Evolutionary conservation across 2,888 invertebrate genomes (phyloP), one percentile per base, ranked within the genome.

Genomic region (Amphipyra tragopoginis): DNA sequence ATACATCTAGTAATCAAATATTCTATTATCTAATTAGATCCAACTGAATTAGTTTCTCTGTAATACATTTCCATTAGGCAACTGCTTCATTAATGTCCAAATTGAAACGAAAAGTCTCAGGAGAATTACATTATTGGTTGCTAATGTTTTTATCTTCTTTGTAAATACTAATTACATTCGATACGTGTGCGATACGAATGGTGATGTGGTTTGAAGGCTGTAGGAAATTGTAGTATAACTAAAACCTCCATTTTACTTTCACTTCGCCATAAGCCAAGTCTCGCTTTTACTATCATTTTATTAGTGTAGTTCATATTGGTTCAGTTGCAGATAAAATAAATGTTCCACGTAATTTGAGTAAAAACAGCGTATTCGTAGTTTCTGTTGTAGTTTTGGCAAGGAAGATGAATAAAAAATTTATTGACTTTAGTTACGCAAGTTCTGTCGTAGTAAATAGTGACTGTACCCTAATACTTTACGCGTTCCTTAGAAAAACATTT

Each of bases 231-330:
- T 52, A 49, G 39, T 47, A 55, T 56, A 65, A 57, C 44, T 59
- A 59, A 61, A 65, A 54, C 52, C 49, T 40, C 45, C n/a, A 60
- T 65, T 62, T 43, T 42, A 58, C 67, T 75, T 75, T 77, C 75
- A 44, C 62, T 70, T 42, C 4, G 51, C 8, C 49, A 65, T 65
- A 44, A 67, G 34, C 21, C 36, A 29, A 44, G 39, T 40, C 42
- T 58, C 39, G 57, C 61, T 65, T 61, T 65, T 59, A 66, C 54
- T 39, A 36, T 55, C 10, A 38, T 42, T 7, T 36, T 21, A 13
- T 47, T 39, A 8, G 21, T 33, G 14, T 38, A 36, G 51, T 42
- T 48, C 15, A 43, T 43, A 43, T 29, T 40, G 36, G 5, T 51
- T 44, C 43, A 50, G 40, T 7, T 45, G 43, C 21, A 33, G 8